Conservation (phyloP, 2,888 invertebrate genomes). For the Polydrusus cervinus region DNA sequence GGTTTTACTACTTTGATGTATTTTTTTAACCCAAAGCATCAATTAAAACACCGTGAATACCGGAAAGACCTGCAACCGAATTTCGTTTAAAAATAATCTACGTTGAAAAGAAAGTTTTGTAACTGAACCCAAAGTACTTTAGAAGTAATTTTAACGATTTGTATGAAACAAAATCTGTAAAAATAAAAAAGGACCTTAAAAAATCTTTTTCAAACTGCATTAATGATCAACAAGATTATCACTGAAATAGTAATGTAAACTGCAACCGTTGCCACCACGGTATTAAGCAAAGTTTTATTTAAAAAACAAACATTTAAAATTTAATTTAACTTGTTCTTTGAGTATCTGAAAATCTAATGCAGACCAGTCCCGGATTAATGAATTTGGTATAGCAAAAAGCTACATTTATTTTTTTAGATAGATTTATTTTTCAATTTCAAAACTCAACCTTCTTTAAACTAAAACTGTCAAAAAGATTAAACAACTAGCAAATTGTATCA, state of each 20-base stretch:
- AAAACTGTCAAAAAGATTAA: too few relatives aligned
- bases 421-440: too few relatives aligned
- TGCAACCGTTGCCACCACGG: neutral
- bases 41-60: constrained; percentile 6
- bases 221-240: neutral
- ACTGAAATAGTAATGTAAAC: neutral
- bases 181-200: constrained; percentile 5
- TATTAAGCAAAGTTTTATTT: neutral
- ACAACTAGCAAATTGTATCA: too few relatives aligned
- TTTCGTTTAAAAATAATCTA: constrained; percentile 8
- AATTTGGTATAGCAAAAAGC: too few relatives aligned
- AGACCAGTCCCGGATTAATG: too few relatives aligned
- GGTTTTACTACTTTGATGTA: constrained; percentile 10
- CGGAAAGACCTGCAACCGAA: neutral
- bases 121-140: neutral
- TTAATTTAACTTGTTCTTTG: neutral
- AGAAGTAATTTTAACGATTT: neutral
- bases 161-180: neutral
- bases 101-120: neutral
- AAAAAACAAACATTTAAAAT: neutral
- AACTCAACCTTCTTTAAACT: too few relatives aligned
- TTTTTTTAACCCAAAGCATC: constrained; percentile 4
- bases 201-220: neutral
- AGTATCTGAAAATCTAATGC: neutral
- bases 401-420: too few relatives aligned